Evolutionary conservation across 1,140 invertebrate species (phyloP), one percentile per base, ranked within the genome.

Genomic region (Oncopeltus fasciatus): DNA sequence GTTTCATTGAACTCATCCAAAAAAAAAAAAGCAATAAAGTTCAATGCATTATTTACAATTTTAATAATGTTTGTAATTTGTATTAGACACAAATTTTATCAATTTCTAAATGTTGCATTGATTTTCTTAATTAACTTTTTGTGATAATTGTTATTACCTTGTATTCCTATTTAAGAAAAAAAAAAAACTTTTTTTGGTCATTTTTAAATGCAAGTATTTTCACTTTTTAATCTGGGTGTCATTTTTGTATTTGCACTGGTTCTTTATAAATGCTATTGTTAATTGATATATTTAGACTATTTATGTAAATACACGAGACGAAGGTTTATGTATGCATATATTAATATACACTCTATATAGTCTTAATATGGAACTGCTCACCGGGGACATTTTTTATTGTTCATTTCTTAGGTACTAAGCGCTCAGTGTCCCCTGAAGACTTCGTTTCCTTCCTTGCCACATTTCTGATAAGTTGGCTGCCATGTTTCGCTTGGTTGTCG

Each of bases 191-290:
- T 53, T 53, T 53, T 53, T 20, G 46, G 49, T 46, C 44, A 49
- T 49, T 61, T 61, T 43, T 29, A 44, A 51, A 61, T 14, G 43
- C 24, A 49, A 27, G 49, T 53, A 24, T 53, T 24, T 53, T 61
- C 47, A 61, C 47, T 51, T 61, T n/a, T 28, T 61, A 26, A 28
- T 62, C 60, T 62, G 47, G 51, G 51, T 62, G 60, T 62, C 51
- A 18, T 56, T 53, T 53, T 24, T 62, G 60, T 62, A 62, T 51
- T 62, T 57, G 60, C 60, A 62, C 60, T 47, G 49, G 26, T 43
- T 16, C 51, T 62, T 60, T n/a, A 20, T 20, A 5, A n/a, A 51
- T 5, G n/a, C 21, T 20, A 58, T 16, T 58, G 20, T 18, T 58
- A 24, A 29, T 33, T 58, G 28, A 29, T 33, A 33, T 33, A 58